Conservation (phyloP, 2,888 invertebrate genomes). For the Drosophila emarginata region DNA sequence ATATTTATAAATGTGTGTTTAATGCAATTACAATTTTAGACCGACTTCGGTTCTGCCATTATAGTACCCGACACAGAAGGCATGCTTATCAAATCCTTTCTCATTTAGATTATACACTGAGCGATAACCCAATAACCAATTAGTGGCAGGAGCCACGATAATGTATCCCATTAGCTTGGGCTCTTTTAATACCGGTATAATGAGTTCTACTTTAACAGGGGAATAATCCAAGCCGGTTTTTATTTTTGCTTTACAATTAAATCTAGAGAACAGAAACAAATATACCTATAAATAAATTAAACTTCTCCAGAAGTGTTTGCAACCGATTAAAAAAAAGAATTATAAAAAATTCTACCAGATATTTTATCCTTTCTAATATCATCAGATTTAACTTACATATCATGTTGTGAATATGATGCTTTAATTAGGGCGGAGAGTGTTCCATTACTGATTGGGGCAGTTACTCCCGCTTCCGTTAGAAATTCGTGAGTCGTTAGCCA, state of each 20-base stretch:
- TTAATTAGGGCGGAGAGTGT: constrained; percentile 7
- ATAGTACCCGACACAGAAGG: constrained; percentile 35
- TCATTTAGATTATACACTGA: constrained; percentile 35
- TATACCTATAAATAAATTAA: too few relatives aligned
- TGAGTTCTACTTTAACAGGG: constrained; percentile 41
- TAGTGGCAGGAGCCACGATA: constrained; percentile 17
- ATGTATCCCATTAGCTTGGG: constrained; percentile 45
- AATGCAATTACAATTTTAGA: constrained; percentile 52
- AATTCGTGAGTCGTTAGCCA: constrained; percentile 28
- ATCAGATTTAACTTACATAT: constrained; percentile 23
- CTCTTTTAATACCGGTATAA: constrained; percentile 39
- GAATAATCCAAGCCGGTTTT: constrained; percentile 37
- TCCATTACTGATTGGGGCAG: not conserved
- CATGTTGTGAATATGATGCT: not conserved
- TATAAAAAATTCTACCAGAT: too few relatives aligned
- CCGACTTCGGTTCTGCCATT: constrained; percentile 40
- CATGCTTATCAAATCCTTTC: constrained; percentile 45
- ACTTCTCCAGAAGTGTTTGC: too few relatives aligned
- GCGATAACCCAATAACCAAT: constrained; percentile 46
- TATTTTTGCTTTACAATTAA: not conserved
- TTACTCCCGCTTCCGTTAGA: constrained; percentile 12
- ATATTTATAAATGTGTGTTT: constrained; percentile 7
- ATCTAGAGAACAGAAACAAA: not conserved
- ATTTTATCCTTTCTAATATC: too few relatives aligned
- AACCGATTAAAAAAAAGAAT: too few relatives aligned